phyloP scores from a whole-genome alignment of 2,113 vertebrate species.

The Dasyurus viverrinus region DNA sequence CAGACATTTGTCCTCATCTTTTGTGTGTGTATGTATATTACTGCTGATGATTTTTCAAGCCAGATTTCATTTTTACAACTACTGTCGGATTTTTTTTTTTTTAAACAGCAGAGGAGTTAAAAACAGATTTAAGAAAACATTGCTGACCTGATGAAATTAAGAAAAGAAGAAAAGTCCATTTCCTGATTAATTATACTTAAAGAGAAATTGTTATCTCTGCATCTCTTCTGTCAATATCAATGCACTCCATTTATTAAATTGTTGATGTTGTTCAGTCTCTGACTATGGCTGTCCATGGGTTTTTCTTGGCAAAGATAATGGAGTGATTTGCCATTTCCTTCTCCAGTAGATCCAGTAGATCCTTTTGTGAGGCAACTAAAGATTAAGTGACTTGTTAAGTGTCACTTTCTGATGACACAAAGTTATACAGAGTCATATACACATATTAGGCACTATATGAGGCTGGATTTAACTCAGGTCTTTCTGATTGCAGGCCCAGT shows the following conservation, averaged over 20 bases:
- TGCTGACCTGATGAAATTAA: background rate
- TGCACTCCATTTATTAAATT: background rate
- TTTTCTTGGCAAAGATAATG: background rate
- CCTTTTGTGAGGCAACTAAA: background rate
- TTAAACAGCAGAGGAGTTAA: background rate
- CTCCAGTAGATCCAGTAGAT: background rate
- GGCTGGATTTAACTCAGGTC: background rate
- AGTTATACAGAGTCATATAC: no score
- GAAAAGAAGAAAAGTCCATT: background rate
- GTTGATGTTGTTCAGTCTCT: background rate
- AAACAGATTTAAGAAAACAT: background rate
- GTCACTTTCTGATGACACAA: no score
- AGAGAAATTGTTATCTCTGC: background rate
- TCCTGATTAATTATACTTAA: background rate
- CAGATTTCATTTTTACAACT: background rate
- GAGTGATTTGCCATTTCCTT: background rate
- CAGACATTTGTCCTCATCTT: background rate
- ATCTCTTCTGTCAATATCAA: background rate
- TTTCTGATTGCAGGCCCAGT: background rate
- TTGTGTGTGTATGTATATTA: background rate
- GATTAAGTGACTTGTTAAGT: background rate
- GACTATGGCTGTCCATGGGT: background rate
- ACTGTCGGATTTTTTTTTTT: background rate
- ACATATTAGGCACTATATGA: background rate
- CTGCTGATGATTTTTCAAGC: background rate